A percentile compares a stretch with the other conserved stretches of the same genome.
Evolutionary conservation across 2,113 vertebrate genomes (phyloP).

Genomic region (Oxyura jamaicensis): DNA sequence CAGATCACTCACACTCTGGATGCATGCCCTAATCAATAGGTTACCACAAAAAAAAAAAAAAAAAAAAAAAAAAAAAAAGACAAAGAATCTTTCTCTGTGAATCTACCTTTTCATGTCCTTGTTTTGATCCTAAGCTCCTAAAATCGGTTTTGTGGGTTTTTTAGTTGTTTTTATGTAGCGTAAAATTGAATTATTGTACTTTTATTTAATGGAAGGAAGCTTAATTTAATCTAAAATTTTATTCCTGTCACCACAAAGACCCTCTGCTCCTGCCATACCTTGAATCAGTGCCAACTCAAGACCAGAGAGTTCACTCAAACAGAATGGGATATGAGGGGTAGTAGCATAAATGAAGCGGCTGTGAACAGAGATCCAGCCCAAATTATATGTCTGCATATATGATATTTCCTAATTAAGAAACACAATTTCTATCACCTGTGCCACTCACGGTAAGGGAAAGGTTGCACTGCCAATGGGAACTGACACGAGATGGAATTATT

Average conservation of each 20-base stretch:
- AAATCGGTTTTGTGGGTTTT: background rate
- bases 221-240: background rate
- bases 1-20: constrained; percentile 22
- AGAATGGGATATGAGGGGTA: constrained; percentile 20
- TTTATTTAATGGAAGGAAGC: background rate
- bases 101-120: background rate
- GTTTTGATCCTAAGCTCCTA: background rate
- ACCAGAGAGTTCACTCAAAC: background rate
- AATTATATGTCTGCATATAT: background rate
- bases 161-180: background rate
- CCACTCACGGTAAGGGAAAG: background rate
- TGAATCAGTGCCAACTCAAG: background rate
- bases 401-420: constrained; percentile 26
- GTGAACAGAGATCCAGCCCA: background rate
- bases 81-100: background rate
- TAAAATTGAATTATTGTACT: background rate
- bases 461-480: background rate
- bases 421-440: background rate
- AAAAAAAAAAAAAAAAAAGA: constrained; percentile 37
- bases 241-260: background rate
- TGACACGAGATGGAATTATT: background rate
- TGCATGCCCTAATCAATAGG: constrained; percentile 32
- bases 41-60: constrained; percentile 34
- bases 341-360: background rate
- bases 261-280: background rate